phyloP scores from a whole-genome alignment of 2,888 invertebrate species.

The Drosophila subquinaria region DNA sequence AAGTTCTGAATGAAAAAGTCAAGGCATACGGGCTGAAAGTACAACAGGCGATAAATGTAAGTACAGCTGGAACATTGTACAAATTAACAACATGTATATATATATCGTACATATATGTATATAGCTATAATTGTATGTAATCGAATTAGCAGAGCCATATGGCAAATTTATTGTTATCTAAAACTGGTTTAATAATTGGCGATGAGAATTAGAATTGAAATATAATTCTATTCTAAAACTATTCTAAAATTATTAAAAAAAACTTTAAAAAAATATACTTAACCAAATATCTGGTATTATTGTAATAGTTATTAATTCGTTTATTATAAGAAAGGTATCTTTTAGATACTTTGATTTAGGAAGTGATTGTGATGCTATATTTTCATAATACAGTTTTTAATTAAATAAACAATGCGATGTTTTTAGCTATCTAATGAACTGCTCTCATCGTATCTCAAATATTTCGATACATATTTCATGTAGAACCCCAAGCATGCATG shows the following conservation, averaged over 20 bases:
- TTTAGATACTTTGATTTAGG: not conserved
- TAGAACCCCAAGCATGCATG: slow-evolving; percentile 6
- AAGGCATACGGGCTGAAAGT: slow-evolving; percentile 55
- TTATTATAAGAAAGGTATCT: not conserved
- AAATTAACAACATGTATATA: slow-evolving; percentile 7
- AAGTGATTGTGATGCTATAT: not conserved
- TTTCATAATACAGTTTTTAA: no score
- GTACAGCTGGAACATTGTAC: slow-evolving; percentile 48
- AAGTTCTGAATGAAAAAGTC: slow-evolving; percentile 72
- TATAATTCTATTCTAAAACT: not conserved
- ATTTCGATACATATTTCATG: not conserved
- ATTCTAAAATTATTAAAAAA: not conserved
- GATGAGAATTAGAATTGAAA: slow-evolving; percentile 9
- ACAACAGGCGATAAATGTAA: slow-evolving; percentile 71
- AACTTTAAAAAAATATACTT: not conserved
- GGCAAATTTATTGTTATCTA: slow-evolving; percentile 21
- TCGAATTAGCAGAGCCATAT: slow-evolving; percentile 32
- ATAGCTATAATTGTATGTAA: slow-evolving; percentile 8
- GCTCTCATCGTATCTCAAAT: not conserved
- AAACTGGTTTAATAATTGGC: slow-evolving; percentile 40
- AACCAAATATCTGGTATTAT: not conserved
- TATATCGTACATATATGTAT: not conserved
- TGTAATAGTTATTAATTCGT: no score
- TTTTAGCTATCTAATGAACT: not conserved
- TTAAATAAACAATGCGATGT: not conserved